Percentiles rank a stretch among this genome's conserved stretches.
phyloP scores from a whole-genome alignment of 2,888 invertebrate species.

The Cataglyphis livida region DNA sequence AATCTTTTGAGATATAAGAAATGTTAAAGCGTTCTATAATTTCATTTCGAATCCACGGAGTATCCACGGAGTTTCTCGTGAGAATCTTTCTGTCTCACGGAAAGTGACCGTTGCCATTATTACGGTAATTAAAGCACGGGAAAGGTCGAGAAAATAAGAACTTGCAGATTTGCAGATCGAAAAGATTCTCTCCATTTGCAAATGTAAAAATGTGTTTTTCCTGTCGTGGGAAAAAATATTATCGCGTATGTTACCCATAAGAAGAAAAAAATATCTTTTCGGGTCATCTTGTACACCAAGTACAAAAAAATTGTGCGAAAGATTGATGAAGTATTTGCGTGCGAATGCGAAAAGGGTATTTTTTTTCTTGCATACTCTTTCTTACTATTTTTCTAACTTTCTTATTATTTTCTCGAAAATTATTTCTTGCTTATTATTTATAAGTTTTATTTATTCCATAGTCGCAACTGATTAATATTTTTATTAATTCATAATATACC shows the following conservation, averaged over 20 bases:
- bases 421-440: not conserved
- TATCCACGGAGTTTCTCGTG: not conserved
- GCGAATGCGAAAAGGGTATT: not conserved
- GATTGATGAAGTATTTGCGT: not conserved
- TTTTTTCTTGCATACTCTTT: not conserved
- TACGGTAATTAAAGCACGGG: conserved; percentile 11
- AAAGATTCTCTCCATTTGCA: conserved; percentile 5
- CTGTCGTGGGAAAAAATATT: not conserved
- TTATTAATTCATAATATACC: not conserved
- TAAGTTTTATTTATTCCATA: not conserved
- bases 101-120: conserved; percentile 31
- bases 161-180: conserved; percentile 7
- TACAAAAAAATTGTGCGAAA: not conserved
- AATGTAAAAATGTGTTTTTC: not conserved
- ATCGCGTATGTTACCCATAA: not conserved
- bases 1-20: not conserved
- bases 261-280: not conserved
- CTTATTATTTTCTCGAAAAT: not conserved
- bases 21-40: not conserved
- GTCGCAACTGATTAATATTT: not conserved
- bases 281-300: not conserved
- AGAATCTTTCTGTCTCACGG: conserved; percentile 26
- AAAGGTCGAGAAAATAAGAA: conserved; percentile 15
- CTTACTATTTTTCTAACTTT: not conserved
- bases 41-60: not conserved